A percentile compares a stretch with the other conserved stretches of the same genome.
Conservation (phyloP, 1,140 invertebrate species). For the Cyrtorhinus lividipennis region DNA sequence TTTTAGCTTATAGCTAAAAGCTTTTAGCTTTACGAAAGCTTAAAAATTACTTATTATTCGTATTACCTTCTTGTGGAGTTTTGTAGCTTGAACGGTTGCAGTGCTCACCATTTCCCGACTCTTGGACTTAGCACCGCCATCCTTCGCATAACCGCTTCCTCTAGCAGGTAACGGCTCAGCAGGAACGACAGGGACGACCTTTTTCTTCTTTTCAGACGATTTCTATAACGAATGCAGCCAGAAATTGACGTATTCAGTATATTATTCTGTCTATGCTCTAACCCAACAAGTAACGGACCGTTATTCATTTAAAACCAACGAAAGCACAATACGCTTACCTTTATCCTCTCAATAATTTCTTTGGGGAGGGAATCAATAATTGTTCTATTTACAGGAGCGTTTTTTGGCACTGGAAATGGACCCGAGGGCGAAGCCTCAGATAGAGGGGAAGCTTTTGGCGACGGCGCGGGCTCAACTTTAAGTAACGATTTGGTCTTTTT, state of each 20-base stretch:
- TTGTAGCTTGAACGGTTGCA: no score
- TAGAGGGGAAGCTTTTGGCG: neutral
- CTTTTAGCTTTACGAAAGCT: no score
- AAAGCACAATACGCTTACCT: conserved; percentile 27
- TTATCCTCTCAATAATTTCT: conserved; percentile 36
- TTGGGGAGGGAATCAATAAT: conserved; percentile 31
- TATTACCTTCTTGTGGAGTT: no score
- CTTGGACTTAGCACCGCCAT: conserved; percentile 27
- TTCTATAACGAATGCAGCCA: conserved; percentile 26
- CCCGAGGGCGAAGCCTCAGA: neutral
- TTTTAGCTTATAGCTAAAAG: no score
- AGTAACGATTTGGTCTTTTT: neutral
- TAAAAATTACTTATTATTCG: no score
- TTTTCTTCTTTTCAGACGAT: conserved; percentile 30
- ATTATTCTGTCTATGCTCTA: neutral
- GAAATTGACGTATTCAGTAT: neutral
- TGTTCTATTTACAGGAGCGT: conserved; percentile 27
- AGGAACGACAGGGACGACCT: conserved; percentile 34
- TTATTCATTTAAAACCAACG: no score
- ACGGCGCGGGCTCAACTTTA: neutral
- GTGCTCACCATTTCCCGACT: conserved; percentile 21
- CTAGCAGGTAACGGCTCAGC: conserved; percentile 26
- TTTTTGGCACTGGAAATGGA: neutral
- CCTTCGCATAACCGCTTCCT: conserved; percentile 31
- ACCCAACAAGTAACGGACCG: neutral